Evolutionary conservation across 1,140 invertebrate species (phyloP).

Genomic region (Luehdorfia chinensis): DNA sequence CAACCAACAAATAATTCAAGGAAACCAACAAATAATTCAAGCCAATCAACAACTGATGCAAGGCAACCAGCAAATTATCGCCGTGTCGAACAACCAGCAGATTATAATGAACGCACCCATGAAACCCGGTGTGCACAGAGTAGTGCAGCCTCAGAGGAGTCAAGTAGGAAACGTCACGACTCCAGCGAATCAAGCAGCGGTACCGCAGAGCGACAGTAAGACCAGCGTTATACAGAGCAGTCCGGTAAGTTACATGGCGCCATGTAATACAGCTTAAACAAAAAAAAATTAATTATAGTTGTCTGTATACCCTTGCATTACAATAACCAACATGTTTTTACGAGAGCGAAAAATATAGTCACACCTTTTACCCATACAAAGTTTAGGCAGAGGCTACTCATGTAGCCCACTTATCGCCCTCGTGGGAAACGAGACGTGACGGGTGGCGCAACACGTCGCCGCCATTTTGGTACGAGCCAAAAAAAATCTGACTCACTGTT

Average conservation of each 20-base stretch:
- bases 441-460: no score
- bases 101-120: slow-evolving; percentile 60
- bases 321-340: no score
- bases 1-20: slow-evolving; percentile 10
- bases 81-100: slow-evolving; percentile 62
- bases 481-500: no score
- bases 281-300: no score
- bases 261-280: no score
- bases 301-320: no score
- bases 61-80: slow-evolving; percentile 62
- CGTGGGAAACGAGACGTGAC: no score
- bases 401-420: no score
- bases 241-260: slow-evolving; percentile 38
- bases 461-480: no score
- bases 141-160: slow-evolving; percentile 48
- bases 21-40: slow-evolving; percentile 16
- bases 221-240: slow-evolving; percentile 37
- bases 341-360: no score
- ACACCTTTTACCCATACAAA: no score
- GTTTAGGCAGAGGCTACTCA: no score
- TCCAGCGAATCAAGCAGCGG: slow-evolving; percentile 20
- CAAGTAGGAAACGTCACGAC: slow-evolving; percentile 35
- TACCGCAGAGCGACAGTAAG: slow-evolving; percentile 36
- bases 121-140: slow-evolving; percentile 48
- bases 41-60: slow-evolving; percentile 41